Evolutionary conservation across 2,797 vertebrate species (phyloP), one percentile per base, ranked within the genome.

Genomic region (Anguilla marmorata): DNA sequence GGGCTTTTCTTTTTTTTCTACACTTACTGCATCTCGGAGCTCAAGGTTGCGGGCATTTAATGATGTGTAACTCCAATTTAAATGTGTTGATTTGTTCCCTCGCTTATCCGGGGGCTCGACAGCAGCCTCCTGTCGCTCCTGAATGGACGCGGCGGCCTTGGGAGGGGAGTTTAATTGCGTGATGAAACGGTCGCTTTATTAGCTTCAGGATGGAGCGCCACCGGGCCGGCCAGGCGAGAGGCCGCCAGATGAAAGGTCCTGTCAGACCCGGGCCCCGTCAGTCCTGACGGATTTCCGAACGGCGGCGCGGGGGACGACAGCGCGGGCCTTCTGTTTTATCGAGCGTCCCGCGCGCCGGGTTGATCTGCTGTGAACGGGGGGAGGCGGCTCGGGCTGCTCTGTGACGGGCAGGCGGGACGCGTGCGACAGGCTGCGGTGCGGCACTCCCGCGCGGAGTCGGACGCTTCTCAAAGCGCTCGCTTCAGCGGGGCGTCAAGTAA

Each of bases 1-100:
- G 41, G 83, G 19, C 66, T 54, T 63, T 45, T 66, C 58, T 45
- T 21, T 58, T 80, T 90, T 80, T 85, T 82, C 79, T 69, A 80
- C 52, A 86, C 30, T 9, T 85, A 54, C 86, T 27, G 54, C 82
- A 45, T 85, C 63, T 41, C 60, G 12, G 41, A 19, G 90, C 88
- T 92, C 86, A 91, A 90, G 89, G 89, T 86, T 90, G 85, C 54
- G 58, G n/a, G 45, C 87, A 80, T 90, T 92, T 93, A 93, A 83
- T 90, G 90, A 93, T 87, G 58, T 91, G 89, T 87, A 93, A 90
- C 90, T 91, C 60, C 90, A 90, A 86, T 93, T 92, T 92, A 86
- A 92, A 86, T 88, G 83, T 66, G 84, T 87, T 91, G 91, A 88
- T 83, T 89, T 66, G 85, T 88, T 88, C 83, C 30, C 66, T 60